Conservation (phyloP, 2,113 vertebrate genomes). For the Ciconia stormi region DNA sequence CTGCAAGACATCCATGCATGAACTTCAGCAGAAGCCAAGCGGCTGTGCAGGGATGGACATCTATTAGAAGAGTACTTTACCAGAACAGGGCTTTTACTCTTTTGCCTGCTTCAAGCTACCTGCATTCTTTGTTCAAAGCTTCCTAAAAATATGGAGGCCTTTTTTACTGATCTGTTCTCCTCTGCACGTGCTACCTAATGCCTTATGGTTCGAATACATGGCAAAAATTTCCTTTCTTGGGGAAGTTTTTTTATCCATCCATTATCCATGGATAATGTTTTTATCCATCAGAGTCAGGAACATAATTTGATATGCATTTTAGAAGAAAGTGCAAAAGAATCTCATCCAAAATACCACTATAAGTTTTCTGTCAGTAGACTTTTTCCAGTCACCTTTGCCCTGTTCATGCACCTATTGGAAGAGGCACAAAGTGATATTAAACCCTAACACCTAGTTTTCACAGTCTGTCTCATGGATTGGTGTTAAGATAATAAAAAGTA, state of each 20-base stretch:
- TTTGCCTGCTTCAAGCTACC: not conserved
- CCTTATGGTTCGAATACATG: fast-evolving
- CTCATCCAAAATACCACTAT: not conserved
- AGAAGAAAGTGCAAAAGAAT: not conserved
- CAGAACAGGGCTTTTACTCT: not conserved
- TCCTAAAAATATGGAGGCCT: not conserved
- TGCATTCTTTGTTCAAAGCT: not conserved
- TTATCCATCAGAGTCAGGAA: not conserved
- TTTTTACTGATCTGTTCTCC: not conserved
- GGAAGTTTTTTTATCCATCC: not conserved
- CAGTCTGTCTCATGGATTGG: not conserved
- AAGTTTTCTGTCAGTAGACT: not conserved
- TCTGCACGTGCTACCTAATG: not conserved
- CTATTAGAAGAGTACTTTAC: not conserved
- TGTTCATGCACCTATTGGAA: not conserved
- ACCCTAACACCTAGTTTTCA: not conserved
- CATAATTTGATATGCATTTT: not conserved
- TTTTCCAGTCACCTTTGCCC: not conserved
- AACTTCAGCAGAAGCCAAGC: not conserved
- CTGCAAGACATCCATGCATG: not conserved
- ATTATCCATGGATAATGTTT: not conserved
- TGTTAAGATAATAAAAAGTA: not conserved
- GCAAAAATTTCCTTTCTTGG: not conserved
- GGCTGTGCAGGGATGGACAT: not conserved
- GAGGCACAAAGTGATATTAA: not conserved